These are phyloP conservation scores for Rapana venosa DNA, from an alignment of 2,888 invertebrate species.

Conservation along the genomic window DNA sequence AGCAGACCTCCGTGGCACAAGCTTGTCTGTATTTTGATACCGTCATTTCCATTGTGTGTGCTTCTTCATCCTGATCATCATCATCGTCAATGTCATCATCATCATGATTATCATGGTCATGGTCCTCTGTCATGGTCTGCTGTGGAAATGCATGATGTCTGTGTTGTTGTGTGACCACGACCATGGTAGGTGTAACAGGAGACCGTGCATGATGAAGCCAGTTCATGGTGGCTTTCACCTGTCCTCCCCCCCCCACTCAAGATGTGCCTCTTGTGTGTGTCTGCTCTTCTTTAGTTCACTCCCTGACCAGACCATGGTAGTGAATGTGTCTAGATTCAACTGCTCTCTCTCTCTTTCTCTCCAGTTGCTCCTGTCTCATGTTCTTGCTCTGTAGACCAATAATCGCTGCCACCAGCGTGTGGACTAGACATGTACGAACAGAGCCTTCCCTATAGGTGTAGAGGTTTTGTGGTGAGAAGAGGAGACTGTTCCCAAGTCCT, in stretches of 20 bases:
- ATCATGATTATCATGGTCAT: background rate
- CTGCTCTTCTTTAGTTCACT: background rate
- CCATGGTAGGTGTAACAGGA: slow-evolving; percentile 3
- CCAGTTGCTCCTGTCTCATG: background rate
- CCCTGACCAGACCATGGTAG: background rate
- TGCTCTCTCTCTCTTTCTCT: background rate
- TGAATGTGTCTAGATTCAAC: background rate
- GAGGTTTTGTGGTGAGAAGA: slow-evolving; percentile 11
- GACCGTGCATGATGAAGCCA: slow-evolving; percentile 10
- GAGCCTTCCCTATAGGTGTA: background rate
- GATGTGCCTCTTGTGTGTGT: slow-evolving; percentile 25
- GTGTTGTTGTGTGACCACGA: slow-evolving; percentile 6
- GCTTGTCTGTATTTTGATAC: slow-evolving; percentile 24
- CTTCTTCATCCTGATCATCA: background rate
- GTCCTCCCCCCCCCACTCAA: background rate
- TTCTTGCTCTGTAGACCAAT: slow-evolving; percentile 7
- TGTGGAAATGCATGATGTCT: slow-evolving; percentile 20
- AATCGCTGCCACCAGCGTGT: background rate
- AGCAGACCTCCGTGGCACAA: slow-evolving; percentile 18
- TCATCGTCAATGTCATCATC: background rate
- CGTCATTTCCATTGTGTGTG: slow-evolving; percentile 25
- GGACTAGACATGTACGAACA: background rate
- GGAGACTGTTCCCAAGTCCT: background rate
- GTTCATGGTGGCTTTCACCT: background rate
- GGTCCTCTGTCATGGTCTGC: background rate